phyloP scores from a whole-genome alignment of 2,888 invertebrate genomes.

The Sphaerophoria taeniata region DNA sequence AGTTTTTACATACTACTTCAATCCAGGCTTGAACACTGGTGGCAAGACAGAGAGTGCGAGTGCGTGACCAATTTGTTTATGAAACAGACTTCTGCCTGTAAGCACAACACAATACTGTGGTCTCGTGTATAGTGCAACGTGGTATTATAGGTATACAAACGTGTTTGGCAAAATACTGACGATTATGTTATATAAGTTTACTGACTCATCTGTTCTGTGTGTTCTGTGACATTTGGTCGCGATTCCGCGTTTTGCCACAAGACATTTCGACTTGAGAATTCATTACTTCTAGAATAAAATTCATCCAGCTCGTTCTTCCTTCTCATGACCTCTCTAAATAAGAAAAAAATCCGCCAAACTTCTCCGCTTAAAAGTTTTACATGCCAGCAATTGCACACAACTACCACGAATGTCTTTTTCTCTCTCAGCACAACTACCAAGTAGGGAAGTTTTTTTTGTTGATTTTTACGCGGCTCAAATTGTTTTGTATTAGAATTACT shows the following conservation, averaged over 20 bases:
- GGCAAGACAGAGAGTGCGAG: conserved; percentile 8
- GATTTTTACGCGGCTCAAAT: conserved; percentile 47
- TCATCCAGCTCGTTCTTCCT: conserved; percentile 46
- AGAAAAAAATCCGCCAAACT: conserved; percentile 41
- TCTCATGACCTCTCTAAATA: conserved; percentile 53
- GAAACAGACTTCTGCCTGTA: conserved; percentile 3
- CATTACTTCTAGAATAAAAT: conserved; percentile 38
- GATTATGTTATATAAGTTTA: conserved; percentile 59
- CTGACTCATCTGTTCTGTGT: conserved; percentile 54
- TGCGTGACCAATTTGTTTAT: conserved; percentile 19
- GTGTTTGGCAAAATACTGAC: conserved; percentile 44
- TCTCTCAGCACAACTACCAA: conserved; percentile 31
- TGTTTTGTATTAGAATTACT: conserved; percentile 57
- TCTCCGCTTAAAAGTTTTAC: conserved; percentile 24
- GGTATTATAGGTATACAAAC: neutral
- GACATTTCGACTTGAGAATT: conserved; percentile 28
- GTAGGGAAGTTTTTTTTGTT: conserved; percentile 29
- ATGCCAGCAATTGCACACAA: neutral
- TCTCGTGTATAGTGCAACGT: conserved; percentile 23
- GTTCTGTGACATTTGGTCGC: conserved; percentile 33
- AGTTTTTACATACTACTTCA: conserved; percentile 38
- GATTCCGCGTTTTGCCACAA: conserved; percentile 14
- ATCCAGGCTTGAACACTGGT: conserved; percentile 21
- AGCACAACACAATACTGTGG: conserved; percentile 3
- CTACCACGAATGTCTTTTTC: neutral